Conservation (phyloP, 2,888 invertebrate genomes). For the Dione vanillae region DNA sequence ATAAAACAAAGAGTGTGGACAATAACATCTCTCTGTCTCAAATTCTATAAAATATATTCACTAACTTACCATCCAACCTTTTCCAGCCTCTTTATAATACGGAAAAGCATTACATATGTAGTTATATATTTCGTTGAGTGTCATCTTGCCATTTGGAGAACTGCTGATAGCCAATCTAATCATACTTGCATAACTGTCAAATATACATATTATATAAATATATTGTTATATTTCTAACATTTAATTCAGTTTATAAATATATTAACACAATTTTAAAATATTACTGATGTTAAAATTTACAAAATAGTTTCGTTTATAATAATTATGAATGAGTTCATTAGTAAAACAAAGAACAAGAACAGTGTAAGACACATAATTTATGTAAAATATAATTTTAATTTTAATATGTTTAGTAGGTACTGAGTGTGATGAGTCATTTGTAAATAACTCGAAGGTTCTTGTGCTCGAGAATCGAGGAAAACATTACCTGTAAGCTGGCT, state of each 20-base stretch:
- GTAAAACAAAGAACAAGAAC: conserved; percentile 13
- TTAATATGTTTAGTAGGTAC: conserved; percentile 16
- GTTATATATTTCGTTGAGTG: conserved; percentile 89
- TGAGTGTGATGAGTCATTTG: conserved; percentile 43
- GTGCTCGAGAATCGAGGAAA: conserved; percentile 56
- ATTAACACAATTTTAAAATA: background rate
- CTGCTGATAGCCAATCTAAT: conserved; percentile 88
- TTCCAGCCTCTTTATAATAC: conserved; percentile 88
- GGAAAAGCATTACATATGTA: conserved; percentile 89
- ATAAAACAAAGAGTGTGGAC: too few species aligned
- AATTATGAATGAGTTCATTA: background rate
- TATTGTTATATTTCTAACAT: background rate
- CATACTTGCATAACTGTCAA: conserved; percentile 87
- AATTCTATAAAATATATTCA: too few species aligned
- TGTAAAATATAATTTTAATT: conserved; percentile 26
- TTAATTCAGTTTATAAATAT: background rate
- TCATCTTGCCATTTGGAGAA: conserved; percentile 88
- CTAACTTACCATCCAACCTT: conserved; percentile 87
- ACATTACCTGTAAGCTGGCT: conserved; percentile 84
- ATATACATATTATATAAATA: conserved; percentile 15
- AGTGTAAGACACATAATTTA: background rate
- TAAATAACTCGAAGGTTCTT: conserved; percentile 50
- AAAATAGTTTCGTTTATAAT: too few species aligned
- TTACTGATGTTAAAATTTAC: background rate
- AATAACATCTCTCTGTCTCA: too few species aligned